phyloP scores from a whole-genome alignment of 1,140 invertebrate species.

The Vollenhovia emeryi region DNA sequence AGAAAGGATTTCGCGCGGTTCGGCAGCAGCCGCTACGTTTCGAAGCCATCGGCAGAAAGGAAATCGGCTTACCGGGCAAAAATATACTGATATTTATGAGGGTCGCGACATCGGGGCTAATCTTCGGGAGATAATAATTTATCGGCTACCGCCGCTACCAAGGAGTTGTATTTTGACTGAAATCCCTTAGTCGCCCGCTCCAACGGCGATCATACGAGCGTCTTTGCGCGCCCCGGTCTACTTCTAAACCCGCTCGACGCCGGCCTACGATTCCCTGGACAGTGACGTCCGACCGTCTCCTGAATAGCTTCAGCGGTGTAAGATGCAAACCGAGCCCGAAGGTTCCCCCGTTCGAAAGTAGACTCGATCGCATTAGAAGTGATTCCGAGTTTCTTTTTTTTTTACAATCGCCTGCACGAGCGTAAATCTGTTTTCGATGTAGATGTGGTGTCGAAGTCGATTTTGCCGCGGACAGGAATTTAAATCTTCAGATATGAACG shows the following conservation, averaged over 20 bases:
- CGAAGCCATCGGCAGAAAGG: slow-evolving; percentile 82
- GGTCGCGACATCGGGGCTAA: slow-evolving; percentile 84
- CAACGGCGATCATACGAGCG: slow-evolving; percentile 53
- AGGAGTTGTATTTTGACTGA: slow-evolving; percentile 78
- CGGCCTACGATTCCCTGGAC: slow-evolving; percentile 2
- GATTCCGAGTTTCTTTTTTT: neutral
- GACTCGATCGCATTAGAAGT: neutral
- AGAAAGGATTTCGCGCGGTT: slow-evolving; percentile 81
- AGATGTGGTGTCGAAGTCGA: neutral
- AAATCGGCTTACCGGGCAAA: slow-evolving; percentile 84
- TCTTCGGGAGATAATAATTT: slow-evolving; percentile 85
- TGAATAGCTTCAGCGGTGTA: neutral
- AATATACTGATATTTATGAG: slow-evolving; percentile 85
- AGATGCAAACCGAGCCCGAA: neutral
- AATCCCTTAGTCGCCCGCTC: slow-evolving; percentile 68
- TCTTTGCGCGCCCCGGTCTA: slow-evolving; percentile 63
- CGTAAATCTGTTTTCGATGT: neutral
- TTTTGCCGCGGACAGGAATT: neutral
- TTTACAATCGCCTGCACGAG: neutral
- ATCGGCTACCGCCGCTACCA: slow-evolving; percentile 75
- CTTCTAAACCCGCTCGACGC: neutral
- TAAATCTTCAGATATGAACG: neutral
- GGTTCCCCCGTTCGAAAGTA: neutral
- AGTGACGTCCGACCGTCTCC: neutral
- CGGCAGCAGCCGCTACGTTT: slow-evolving; percentile 81